Conservation (phyloP, 2,113 vertebrate genomes). For the Platysternon megacephalum region DNA sequence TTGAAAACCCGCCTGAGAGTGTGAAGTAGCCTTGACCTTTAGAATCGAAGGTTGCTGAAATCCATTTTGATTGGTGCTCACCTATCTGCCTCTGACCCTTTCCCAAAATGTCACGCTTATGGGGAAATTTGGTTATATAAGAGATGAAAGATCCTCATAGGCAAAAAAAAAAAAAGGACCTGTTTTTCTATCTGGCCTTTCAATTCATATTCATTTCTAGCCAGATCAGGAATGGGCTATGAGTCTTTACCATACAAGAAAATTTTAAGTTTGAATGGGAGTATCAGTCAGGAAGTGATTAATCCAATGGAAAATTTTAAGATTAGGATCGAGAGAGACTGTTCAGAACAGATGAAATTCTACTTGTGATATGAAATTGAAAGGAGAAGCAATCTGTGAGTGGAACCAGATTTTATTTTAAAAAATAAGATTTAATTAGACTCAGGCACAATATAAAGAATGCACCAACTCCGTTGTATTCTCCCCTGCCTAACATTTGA, state of each 20-base stretch:
- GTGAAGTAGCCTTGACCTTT: slow-evolving; percentile 77
- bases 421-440: slow-evolving; percentile 17
- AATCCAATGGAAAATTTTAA: slow-evolving; percentile 65
- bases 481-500: neutral
- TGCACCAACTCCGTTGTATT: neutral
- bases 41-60: slow-evolving; percentile 76
- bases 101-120: slow-evolving; percentile 79
- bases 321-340: slow-evolving; percentile 71
- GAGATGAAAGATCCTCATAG: slow-evolving; percentile 65
- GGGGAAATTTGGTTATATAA: slow-evolving; percentile 71
- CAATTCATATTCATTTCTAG: slow-evolving; percentile 49
- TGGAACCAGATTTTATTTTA: slow-evolving; percentile 38
- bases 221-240: neutral
- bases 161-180: slow-evolving; percentile 57
- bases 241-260: slow-evolving; percentile 31
- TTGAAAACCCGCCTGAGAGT: slow-evolving; percentile 52
- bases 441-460: neutral
- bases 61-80: slow-evolving; percentile 81
- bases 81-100: slow-evolving; percentile 74
- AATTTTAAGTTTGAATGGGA: slow-evolving; percentile 60
- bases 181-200: slow-evolving; percentile 39
- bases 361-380: slow-evolving; percentile 29
- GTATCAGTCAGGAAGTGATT: slow-evolving; percentile 39
- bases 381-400: slow-evolving; percentile 42
- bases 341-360: slow-evolving; percentile 61